These are phyloP conservation scores for Neuroterus valhalla DNA, from an alignment of 1,140 invertebrate species.

Conservation along the genomic window DNA sequence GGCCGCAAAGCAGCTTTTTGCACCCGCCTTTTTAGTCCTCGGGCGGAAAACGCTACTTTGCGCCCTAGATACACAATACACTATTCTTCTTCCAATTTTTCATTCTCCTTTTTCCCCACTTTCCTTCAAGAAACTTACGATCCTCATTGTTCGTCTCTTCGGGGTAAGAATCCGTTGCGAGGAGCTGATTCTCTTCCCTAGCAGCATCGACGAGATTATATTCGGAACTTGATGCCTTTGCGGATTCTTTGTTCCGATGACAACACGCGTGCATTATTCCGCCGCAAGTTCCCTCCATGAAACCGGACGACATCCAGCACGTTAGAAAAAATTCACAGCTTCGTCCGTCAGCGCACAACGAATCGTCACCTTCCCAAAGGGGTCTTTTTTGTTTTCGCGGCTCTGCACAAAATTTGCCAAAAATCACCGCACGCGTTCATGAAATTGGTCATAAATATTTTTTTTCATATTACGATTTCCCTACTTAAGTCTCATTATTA, in stretches of 20 bases:
- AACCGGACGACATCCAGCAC: slow-evolving; percentile 93
- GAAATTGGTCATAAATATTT: background rate
- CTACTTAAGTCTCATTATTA: background rate
- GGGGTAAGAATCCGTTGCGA: slow-evolving; percentile 75
- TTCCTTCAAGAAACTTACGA: slow-evolving; percentile 68
- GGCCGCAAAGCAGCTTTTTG: too few relatives aligned
- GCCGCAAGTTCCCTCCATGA: slow-evolving; percentile 90
- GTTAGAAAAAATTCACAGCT: slow-evolving; percentile 94
- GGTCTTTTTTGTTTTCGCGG: slow-evolving; percentile 72
- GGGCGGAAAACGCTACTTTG: too few relatives aligned
- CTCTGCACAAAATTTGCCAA: slow-evolving; percentile 67
- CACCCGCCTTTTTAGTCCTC: too few relatives aligned
- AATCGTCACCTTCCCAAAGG: slow-evolving; percentile 74
- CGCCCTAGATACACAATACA: too few relatives aligned
- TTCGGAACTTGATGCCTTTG: slow-evolving; percentile 76
- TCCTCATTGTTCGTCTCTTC: slow-evolving; percentile 73
- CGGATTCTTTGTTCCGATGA: slow-evolving; percentile 79
- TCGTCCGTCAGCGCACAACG: slow-evolving; percentile 81
- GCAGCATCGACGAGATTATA: slow-evolving; percentile 78
- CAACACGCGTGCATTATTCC: slow-evolving; percentile 92
- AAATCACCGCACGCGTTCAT: slow-evolving; percentile 12
- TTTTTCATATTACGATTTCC: background rate
- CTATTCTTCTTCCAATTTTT: background rate
- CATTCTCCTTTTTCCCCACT: slow-evolving; percentile 9
- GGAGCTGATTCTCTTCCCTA: slow-evolving; percentile 78